Evolutionary conservation across 2,113 vertebrate genomes (phyloP), one percentile per base, ranked within the genome.

Genomic region (Psettodes erumei): DNA sequence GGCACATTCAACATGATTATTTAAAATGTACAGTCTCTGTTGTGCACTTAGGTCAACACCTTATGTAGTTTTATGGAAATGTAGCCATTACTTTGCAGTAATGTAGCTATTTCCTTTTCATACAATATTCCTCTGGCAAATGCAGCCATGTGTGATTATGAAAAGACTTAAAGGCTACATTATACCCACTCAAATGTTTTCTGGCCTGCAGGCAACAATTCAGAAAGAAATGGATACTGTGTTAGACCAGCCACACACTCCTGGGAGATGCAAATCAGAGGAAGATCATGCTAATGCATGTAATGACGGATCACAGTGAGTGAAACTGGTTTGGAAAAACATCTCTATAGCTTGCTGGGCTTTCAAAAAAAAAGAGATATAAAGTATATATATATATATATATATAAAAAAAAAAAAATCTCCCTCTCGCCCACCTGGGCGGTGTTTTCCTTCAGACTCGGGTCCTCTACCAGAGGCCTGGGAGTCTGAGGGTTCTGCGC

Each of bases 261-360:
- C 50, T 50, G 81, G 74, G 91, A 90, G 62, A 91, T 91, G 87
- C 80, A 92, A 90, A 90, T 85, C 30, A 82, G 54, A 81, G 54
- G 77, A 75, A 68, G 87, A 84, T 89, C 89, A 90, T 91, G 89
- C 79, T 71, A 90, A 86, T 86, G 89, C 88, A 84, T 89, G 75
- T 89, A 88, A 89, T 86, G 76, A 79, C 11, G 70, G 83, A 75
- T 83, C 83, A 85, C 87, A 76, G 81, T 42, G 76, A 75, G 63
- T 28, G 76, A 40, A 69, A 45, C 56, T 79, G 77, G 79, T 72
- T 50, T 77, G 58, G 68, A 76, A 79, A 69, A 54, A 58, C 30
- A 61, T 37, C 58, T 33, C 35, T 11, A 47, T 21, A 59, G 35
- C 28, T 18, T 28, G 23, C 27, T 42, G 30, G 33, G 90, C 93